A percentile compares a stretch with the other conserved stretches of the same genome.
phyloP scores from a whole-genome alignment of 2,888 invertebrate genomes.

The Salpingus planirostris region DNA sequence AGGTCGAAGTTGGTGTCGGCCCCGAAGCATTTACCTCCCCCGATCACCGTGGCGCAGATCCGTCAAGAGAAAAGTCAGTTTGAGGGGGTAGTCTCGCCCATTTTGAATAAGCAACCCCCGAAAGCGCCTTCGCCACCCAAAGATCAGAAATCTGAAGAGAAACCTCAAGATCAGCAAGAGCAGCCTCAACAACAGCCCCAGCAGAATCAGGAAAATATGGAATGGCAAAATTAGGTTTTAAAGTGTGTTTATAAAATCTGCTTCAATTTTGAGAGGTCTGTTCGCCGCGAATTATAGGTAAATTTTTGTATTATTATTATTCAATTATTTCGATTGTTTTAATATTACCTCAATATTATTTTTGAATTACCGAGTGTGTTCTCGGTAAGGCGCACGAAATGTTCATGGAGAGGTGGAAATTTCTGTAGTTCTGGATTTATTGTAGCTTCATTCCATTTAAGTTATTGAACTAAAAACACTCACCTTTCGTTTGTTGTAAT shows the following conservation, averaged over 20 bases:
- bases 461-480: constrained; percentile 11
- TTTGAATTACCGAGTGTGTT: too few species aligned
- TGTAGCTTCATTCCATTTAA: constrained; percentile 23
- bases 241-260: constrained; percentile 4
- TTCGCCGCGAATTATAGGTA: too few species aligned
- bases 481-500: constrained; percentile 14
- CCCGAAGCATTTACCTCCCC: constrained; percentile 63
- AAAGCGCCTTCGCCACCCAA: constrained; percentile 59
- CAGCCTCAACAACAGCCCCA: constrained; percentile 13
- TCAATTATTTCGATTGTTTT: too few species aligned
- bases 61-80: constrained; percentile 67
- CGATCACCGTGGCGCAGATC: constrained; percentile 71
- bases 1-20: constrained; percentile 56
- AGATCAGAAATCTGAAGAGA: constrained; percentile 34
- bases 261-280: too few species aligned
- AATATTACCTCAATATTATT: too few species aligned
- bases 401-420: too few species aligned
- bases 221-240: constrained; percentile 22
- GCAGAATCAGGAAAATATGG: constrained; percentile 24
- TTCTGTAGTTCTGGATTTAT: constrained; percentile 10
- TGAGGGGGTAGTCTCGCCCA: constrained; percentile 54
- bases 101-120: constrained; percentile 86
- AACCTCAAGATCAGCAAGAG: constrained; percentile 9
- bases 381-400: too few species aligned
- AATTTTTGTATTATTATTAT: too few species aligned